A percentile compares a stretch with the other conserved stretches of the same genome.
Evolutionary conservation across 1,140 invertebrate species (phyloP).

Genomic region (Drosophila ogumai): DNA sequence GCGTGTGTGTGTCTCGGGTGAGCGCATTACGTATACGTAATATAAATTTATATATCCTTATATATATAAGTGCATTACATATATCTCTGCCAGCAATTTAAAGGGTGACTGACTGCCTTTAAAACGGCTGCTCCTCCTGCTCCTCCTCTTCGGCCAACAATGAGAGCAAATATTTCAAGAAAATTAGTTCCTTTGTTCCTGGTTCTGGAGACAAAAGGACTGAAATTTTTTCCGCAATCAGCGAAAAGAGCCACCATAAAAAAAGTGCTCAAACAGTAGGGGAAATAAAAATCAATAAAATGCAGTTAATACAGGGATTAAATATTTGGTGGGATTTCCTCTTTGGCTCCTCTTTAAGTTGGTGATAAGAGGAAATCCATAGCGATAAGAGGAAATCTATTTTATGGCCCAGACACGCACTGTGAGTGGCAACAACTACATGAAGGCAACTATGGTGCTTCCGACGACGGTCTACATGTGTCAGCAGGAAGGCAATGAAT

Average conservation of each 20-base stretch:
- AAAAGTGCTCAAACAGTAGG: conserved; percentile 11
- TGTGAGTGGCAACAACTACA: conserved; percentile 26
- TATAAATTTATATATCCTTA: conserved; percentile 42
- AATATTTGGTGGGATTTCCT: conserved; percentile 20
- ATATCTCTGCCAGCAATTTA: conserved; percentile 46
- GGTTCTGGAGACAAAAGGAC: conserved; percentile 12
- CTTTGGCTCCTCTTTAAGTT: conserved; percentile 7
- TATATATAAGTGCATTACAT: conserved; percentile 36
- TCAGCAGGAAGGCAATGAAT: conserved; percentile 75
- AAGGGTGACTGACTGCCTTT: conserved; percentile 42
- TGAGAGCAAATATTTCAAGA: conserved; percentile 52
- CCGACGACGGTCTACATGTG: conserved; percentile 53
- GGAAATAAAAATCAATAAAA: conserved; percentile 40
- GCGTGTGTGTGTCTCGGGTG: conserved; percentile 57
- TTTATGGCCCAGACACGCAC: conserved; percentile 64
- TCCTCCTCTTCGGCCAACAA: conserved; percentile 33
- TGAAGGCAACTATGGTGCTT: background rate
- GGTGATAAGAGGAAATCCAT: conserved; percentile 21
- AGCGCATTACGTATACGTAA: conserved; percentile 76
- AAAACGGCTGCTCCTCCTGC: conserved; percentile 16
- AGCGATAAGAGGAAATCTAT: conserved; percentile 26
- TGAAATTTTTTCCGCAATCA: conserved; percentile 45
- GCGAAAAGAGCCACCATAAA: conserved; percentile 44
- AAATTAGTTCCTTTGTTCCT: conserved; percentile 65
- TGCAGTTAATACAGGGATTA: conserved; percentile 47